Evolutionary conservation across 1,140 invertebrate species (phyloP).

Genomic region (Pachyrhynchus sulphureomaculatus): DNA sequence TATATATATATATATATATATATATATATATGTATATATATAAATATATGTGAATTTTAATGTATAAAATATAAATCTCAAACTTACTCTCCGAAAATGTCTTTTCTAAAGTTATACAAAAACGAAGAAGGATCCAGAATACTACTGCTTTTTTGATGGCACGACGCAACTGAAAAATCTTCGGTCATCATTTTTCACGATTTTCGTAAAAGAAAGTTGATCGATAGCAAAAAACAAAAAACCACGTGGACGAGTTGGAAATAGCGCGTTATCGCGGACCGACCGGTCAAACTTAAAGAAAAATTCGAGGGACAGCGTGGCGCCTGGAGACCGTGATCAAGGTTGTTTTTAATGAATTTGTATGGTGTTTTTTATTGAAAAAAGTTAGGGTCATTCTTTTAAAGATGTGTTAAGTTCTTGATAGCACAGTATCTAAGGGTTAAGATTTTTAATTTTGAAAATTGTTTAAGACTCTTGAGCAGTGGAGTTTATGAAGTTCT

Average conservation of each 20-base stretch:
- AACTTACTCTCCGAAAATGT: slow-evolving; percentile 8
- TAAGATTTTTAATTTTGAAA: too few species aligned
- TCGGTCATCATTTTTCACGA: slow-evolving; percentile 13
- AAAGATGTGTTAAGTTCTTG: neutral
- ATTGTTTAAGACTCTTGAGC: too few species aligned
- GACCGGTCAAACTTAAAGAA: neutral
- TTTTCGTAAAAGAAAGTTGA: neutral
- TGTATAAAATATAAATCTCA: neutral
- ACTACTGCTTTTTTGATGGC: neutral
- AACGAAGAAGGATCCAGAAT: slow-evolving; percentile 5
- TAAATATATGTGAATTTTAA: too few species aligned
- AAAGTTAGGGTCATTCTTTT: too few species aligned
- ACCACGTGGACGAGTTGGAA: neutral
- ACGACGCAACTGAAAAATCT: neutral
- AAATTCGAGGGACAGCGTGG: neutral
- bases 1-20: too few species aligned
- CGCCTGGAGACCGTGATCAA: too few species aligned
- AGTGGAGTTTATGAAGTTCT: too few species aligned
- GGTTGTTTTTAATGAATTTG: too few species aligned
- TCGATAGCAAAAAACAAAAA: neutral
- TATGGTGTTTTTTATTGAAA: too few species aligned
- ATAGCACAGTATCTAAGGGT: neutral
- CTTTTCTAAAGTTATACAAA: neutral
- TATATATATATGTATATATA: too few species aligned
- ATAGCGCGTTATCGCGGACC: slow-evolving; percentile 1